A percentile compares a stretch with the other conserved stretches of the same genome.
Evolutionary conservation across 1,140 invertebrate species (phyloP).

Genomic region (Pseudachorutes palmiensis): DNA sequence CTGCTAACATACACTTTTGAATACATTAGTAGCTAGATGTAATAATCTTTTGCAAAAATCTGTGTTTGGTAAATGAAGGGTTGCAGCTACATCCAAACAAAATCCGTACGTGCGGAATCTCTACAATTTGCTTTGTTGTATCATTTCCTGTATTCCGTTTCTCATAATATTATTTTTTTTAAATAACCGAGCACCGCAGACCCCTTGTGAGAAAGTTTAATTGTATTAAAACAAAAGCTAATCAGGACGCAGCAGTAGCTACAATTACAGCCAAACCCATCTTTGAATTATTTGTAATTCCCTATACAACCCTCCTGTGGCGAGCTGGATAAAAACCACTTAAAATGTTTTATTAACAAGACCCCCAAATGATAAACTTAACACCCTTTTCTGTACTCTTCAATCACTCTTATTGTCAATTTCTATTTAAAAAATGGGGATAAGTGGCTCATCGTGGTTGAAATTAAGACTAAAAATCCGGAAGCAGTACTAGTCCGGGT

Average conservation of each 20-base stretch:
- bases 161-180: neutral
- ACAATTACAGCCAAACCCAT: neutral
- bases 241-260: too few species aligned
- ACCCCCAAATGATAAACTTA: constrained; percentile 17
- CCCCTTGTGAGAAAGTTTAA: neutral
- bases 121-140: too few species aligned
- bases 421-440: constrained; percentile 1
- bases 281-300: neutral
- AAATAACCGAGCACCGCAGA: neutral
- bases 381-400: constrained; percentile 20
- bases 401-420: constrained; percentile 26
- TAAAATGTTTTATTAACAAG: neutral
- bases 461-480: too few species aligned
- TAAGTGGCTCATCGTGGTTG: neutral
- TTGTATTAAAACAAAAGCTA: neutral
- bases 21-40: neutral
- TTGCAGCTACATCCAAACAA: neutral
- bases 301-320: neutral
- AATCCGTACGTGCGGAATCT: too few species aligned
- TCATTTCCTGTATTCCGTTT: neutral
- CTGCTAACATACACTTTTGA: neutral
- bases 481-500: too few species aligned
- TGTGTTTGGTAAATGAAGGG: neutral
- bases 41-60: neutral
- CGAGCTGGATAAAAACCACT: neutral